Evolutionary conservation across 2,797 vertebrate genomes (phyloP), one percentile per base, ranked within the genome.

Genomic region (Hirundo rustica): DNA sequence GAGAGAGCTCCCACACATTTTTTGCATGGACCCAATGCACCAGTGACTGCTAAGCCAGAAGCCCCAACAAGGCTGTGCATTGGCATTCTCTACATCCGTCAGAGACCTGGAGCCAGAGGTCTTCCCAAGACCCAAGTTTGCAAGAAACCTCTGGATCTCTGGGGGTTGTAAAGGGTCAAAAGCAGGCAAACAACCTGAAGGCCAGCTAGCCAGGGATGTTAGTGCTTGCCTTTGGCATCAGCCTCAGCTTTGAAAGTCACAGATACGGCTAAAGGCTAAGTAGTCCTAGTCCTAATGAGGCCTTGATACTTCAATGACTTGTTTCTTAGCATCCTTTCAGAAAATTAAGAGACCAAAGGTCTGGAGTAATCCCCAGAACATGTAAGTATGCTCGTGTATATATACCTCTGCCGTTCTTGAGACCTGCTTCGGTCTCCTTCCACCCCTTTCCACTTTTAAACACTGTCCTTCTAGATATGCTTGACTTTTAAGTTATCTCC

Each of bases 51-150:
- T 58, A n/a, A 66, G 3, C 16, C 45, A 51, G 60, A 19, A 73
- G 8, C 26, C 30, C 79, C 60, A 60, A 11, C 18, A 79, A 55
- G 29, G 10, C 58, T 45, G 15, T 48, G 40, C 16, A 5, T 16
- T 40, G 13, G 16, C 23, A 19, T n/a, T 11, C 15, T 51, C 16
- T 10, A 4, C 0, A 0, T 3, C 55, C 65, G 32, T 6, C 44
- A 55, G 48, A 67, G 23, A 15, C 23, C 30, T 5, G 2, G 65
- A 75, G 13, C 10, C 62, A 91, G 38, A 87, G 10, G 45, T 32
- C 10, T 47, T 47, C 32, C 34, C 2, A 2, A 65, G 66, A 51
- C 3, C 5, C 18, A 62, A n/a, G 30, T 25, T 13, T 55, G 10
- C 11, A 84, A 86, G 22, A 5, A 88, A 47, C 4, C 4, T 29